phyloP scores from a whole-genome alignment of 2,797 vertebrate species.

The Odontamblyopus lacepedii region DNA sequence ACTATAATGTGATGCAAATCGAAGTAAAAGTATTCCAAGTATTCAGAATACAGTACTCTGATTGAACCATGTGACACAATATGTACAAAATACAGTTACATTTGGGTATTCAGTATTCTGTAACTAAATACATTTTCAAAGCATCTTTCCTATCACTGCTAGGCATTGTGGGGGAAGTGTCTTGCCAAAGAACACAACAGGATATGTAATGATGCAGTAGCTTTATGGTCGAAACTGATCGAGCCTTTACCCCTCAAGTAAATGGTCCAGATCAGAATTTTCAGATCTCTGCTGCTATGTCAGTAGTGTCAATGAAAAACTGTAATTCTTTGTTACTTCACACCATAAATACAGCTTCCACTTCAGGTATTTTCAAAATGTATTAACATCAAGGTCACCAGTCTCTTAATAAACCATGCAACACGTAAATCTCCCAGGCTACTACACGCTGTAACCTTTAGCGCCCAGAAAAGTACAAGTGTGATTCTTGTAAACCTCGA shows the following conservation, averaged over 20 bases:
- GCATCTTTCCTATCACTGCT: too few species aligned
- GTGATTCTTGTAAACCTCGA: constrained; percentile 18
- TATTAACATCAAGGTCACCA: neutral
- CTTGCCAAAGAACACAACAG: too few species aligned
- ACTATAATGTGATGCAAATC: too few species aligned
- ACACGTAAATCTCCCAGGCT: constrained; percentile 6
- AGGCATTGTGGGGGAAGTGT: too few species aligned
- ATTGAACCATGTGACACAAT: too few species aligned
- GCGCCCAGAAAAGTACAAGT: constrained; percentile 16
- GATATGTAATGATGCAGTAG: too few species aligned
- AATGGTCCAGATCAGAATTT: neutral
- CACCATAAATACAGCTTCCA: neutral
- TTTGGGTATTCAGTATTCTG: too few species aligned
- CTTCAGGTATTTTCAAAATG: neutral
- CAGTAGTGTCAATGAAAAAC: neutral
- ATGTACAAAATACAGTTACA: too few species aligned
- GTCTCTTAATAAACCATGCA: constrained; percentile 7
- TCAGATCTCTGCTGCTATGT: neutral
- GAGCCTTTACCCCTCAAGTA: neutral
- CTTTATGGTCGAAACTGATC: neutral
- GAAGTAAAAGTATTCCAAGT: too few species aligned
- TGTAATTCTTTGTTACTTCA: neutral
- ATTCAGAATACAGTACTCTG: too few species aligned
- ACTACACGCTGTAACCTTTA: constrained; percentile 27
- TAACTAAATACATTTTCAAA: too few species aligned